Evolutionary conservation across 1,140 invertebrate species (phyloP), one percentile per base, ranked within the genome.

Genomic region (Eriosoma lanigerum): DNA sequence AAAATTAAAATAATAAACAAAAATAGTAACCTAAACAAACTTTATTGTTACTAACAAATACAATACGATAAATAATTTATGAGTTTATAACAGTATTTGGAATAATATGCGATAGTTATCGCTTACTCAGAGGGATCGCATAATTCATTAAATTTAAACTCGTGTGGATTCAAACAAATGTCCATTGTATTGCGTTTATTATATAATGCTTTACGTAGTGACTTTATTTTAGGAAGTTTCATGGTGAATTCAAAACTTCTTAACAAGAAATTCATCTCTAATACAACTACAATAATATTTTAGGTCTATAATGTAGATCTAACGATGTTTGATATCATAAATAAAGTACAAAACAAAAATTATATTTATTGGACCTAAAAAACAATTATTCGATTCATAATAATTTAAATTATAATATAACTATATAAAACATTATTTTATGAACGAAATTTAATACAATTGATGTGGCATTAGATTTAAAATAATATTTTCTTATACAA

Each of bases 31-130:
- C 62, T 19, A 8, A 66, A 66, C 32, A 44, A 66, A 66, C 19
- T 66, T 66, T 66, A 66, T 38, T n/a, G 38, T 48, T 48, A 13
- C 46, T 38, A 66, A 66, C 62, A 66, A 66, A 66, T 66, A 66
- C 62, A 66, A 66, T 66, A 66, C 32, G 62, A 66, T 66, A 66
- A 66, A 66, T 66, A 66, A 66, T 66, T 66, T 66, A 66, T 44
- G 62, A 66, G 62, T 66, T 38, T 66, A 66, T 44, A 44, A 66
- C 62, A 66, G 32, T 29, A 44, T 66, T 66, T 44, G n/a, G 32
- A 66, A 66, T 66, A 66, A 66, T 66, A 38, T 66, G 62, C 62
- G 32, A 66, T 66, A 66, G 32, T 66, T 66, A 66, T 66, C 62
- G 62, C 32, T 66, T 44, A 66, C 62, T 21, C 19, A 9, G 38